Evolutionary conservation across 2,888 invertebrate species (phyloP).

Genomic region (Sphaerophoria rueppellii): DNA sequence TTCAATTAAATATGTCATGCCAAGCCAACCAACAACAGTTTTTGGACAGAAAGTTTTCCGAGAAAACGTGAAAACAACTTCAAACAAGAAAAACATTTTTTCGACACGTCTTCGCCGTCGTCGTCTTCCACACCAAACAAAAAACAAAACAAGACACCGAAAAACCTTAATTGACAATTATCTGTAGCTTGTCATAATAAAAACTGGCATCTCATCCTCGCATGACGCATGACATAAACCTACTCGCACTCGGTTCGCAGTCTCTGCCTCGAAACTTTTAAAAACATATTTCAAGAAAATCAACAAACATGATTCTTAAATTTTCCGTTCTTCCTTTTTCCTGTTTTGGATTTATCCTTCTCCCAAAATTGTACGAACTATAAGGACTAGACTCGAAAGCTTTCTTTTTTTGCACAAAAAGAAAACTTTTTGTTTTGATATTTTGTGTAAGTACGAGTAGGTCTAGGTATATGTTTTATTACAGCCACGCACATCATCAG

Average conservation of each 20-base stretch:
- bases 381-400: background rate
- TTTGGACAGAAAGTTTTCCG: conserved; percentile 7
- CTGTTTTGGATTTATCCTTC: background rate
- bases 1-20: too few species aligned
- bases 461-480: background rate
- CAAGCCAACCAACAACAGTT: background rate
- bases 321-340: background rate
- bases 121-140: too few species aligned
- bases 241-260: too few species aligned
- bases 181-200: conserved; percentile 53
- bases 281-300: conserved; percentile 17
- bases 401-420: background rate
- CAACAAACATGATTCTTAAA: conserved; percentile 37
- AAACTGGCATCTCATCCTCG: conserved; percentile 39
- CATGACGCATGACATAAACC: background rate
- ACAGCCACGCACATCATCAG: conserved; percentile 24
- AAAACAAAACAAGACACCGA: conserved; percentile 31
- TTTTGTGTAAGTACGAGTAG: background rate
- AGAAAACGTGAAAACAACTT: conserved; percentile 7
- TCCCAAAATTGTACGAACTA: background rate
- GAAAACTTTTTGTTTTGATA: background rate
- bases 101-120: conserved; percentile 22
- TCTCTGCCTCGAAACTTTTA: background rate
- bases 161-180: conserved; percentile 62
- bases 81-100: conserved; percentile 41